A percentile compares a stretch with the other conserved stretches of the same genome.
phyloP scores from a whole-genome alignment of 2,888 invertebrate species.

The Stenodera caucasica region DNA sequence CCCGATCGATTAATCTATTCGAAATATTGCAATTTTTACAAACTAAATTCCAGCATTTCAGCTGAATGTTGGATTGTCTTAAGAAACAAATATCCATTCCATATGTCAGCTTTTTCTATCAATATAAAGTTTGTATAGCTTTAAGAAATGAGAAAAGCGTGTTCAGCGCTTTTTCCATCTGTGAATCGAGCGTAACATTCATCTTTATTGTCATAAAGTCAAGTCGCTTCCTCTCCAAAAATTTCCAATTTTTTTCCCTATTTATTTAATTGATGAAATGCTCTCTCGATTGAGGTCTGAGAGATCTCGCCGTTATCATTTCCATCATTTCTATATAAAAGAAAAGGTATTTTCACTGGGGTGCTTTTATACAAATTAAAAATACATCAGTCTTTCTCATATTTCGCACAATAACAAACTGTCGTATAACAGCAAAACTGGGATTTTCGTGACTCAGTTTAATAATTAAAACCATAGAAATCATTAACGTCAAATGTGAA shows the following conservation, averaged over 20 bases:
- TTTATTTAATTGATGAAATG: constrained; percentile 2
- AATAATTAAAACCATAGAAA: constrained; percentile 33
- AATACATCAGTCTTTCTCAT: not conserved
- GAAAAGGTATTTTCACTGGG: not conserved
- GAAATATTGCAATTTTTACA: not conserved
- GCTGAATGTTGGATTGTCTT: not conserved
- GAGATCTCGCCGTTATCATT: not conserved
- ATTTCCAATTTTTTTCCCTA: not conserved
- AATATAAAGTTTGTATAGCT: not conserved
- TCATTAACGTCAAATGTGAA: constrained; percentile 46
- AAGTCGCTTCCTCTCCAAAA: not conserved
- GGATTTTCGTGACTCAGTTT: constrained; percentile 20
- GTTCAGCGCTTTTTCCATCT: not conserved
- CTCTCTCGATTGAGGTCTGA: no score
- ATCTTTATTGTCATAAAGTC: not conserved
- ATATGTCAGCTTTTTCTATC: not conserved
- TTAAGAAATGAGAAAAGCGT: not conserved
- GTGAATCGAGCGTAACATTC: not conserved
- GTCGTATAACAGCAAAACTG: constrained; percentile 8
- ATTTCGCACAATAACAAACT: not conserved
- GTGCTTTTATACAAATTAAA: not conserved
- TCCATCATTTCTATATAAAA: not conserved
- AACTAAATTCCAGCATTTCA: not conserved
- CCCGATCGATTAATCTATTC: no score
- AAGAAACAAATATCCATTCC: not conserved